Evolutionary conservation across 2,888 invertebrate genomes (phyloP).

Genomic region (Cheiracanthium punctorium): DNA sequence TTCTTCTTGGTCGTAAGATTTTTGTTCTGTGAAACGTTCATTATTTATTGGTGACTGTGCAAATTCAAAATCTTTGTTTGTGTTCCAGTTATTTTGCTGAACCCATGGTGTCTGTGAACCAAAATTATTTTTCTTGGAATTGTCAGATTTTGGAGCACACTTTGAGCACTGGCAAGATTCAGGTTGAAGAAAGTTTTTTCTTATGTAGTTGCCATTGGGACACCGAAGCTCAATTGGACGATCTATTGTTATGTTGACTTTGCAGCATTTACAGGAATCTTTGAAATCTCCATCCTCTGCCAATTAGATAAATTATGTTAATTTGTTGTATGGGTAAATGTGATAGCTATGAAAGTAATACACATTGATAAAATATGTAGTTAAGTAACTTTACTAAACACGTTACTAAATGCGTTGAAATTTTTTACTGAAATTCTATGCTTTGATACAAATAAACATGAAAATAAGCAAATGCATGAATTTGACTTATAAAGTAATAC

Average conservation of each 20-base stretch:
- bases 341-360: no score
- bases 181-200: conserved; percentile 52
- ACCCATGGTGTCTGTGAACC: background rate
- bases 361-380: no score
- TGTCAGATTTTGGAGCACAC: conserved; percentile 42
- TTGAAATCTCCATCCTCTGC: conserved; percentile 65
- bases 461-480: no score
- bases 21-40: background rate
- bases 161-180: conserved; percentile 63
- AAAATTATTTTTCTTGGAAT: background rate
- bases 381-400: no score
- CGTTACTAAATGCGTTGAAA: no score
- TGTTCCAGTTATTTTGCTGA: background rate
- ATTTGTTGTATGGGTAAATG: no score
- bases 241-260: conserved; percentile 53
- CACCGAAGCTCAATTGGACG: conserved; percentile 52
- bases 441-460: no score
- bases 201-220: conserved; percentile 41
- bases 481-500: no score
- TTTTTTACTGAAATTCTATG: no score
- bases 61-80: background rate
- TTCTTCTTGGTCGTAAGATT: background rate
- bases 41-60: background rate
- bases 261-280: conserved; percentile 55
- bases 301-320: background rate